phyloP scores from a whole-genome alignment of 2,797 vertebrate genomes.

The Cyclura pinguis region DNA sequence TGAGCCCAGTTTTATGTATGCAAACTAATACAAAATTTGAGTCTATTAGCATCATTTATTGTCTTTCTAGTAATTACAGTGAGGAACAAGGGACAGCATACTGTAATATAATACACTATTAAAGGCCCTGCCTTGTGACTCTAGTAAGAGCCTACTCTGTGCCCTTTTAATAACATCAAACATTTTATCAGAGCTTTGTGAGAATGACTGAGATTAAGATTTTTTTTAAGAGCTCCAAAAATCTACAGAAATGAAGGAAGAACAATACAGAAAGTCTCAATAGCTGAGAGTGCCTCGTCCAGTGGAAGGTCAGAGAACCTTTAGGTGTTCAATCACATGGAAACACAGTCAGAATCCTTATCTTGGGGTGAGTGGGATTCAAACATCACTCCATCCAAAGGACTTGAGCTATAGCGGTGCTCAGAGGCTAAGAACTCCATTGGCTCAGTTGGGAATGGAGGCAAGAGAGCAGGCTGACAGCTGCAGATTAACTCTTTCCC shows the following conservation, averaged over 20 bases:
- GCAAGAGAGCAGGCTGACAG: slow-evolving; percentile 10
- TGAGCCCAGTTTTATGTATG: neutral
- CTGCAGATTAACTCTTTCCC: slow-evolving; percentile 10
- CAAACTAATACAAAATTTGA: neutral
- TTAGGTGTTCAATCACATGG: slow-evolving; percentile 56
- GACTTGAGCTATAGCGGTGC: slow-evolving; percentile 14
- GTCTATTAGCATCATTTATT: neutral
- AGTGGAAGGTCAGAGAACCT: slow-evolving; percentile 70
- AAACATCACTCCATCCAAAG: slow-evolving; percentile 81
- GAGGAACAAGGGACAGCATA: neutral
- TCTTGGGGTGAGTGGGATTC: slow-evolving; percentile 68
- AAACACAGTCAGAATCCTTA: slow-evolving; percentile 79
- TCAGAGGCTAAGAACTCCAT: neutral
- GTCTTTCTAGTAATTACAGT: neutral
- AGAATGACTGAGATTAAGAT: neutral
- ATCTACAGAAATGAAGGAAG: neutral
- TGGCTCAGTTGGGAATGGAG: neutral
- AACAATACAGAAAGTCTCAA: neutral
- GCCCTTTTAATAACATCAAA: neutral
- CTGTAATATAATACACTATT: neutral
- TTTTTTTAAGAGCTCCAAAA: slow-evolving; percentile 1
- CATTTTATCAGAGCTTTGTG: neutral
- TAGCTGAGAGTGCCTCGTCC: neutral
- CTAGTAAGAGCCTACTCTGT: neutral
- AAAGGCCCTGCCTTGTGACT: neutral